phyloP scores from a whole-genome alignment of 1,140 invertebrate species.

The Danaus plexippus region DNA sequence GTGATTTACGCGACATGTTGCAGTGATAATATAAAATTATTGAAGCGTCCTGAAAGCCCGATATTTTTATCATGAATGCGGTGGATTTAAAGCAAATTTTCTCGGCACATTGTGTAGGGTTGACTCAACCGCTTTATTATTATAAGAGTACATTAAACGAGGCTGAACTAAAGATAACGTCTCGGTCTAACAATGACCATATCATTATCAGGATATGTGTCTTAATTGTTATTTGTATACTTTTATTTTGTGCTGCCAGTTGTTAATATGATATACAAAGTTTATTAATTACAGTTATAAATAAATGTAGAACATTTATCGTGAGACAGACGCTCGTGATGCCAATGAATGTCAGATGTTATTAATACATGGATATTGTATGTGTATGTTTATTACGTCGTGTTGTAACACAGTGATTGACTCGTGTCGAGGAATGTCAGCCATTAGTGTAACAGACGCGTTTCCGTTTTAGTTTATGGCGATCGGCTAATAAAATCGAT shows the following conservation, averaged over 20 bases:
- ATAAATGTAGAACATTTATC: too few species aligned
- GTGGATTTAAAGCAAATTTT: conserved; percentile 27
- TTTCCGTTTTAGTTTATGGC: conserved; percentile 52
- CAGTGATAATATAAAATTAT: too few species aligned
- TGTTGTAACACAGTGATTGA: conserved; percentile 50
- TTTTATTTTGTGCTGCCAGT: too few species aligned
- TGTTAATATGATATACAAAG: too few species aligned
- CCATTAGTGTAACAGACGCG: conserved; percentile 41
- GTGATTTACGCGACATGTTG: too few species aligned
- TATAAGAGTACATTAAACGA: conserved; percentile 22
- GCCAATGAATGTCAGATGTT: conserved; percentile 5
- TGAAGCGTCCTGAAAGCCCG: too few species aligned
- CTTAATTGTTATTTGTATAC: too few species aligned
- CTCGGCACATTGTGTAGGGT: conserved; percentile 14
- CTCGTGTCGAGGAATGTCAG: conserved; percentile 32
- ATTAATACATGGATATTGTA: too few species aligned
- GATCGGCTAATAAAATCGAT: conserved; percentile 61
- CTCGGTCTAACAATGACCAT: conserved; percentile 16
- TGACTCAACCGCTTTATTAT: conserved; percentile 27
- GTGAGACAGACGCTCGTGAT: conserved; percentile 10
- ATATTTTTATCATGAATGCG: conserved; percentile 22
- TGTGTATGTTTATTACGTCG: conserved; percentile 26
- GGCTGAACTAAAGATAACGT: conserved; percentile 21
- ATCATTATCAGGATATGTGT: conserved; percentile 3
- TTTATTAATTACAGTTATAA: too few species aligned